Conservation (phyloP, 2,113 vertebrate species). For the Pollimyrus isidori region DNA sequence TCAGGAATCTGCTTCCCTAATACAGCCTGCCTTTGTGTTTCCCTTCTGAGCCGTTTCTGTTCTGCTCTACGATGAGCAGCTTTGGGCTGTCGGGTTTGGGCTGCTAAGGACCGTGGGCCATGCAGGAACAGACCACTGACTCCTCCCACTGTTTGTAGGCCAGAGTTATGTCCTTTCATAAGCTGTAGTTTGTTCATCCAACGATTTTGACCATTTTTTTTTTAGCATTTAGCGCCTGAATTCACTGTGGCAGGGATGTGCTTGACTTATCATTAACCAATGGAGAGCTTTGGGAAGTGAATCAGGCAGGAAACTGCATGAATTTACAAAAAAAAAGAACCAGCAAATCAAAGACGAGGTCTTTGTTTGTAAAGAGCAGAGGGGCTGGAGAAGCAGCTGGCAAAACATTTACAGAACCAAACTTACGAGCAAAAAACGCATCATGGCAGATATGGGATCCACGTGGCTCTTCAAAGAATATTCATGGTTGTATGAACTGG, state of each 20-base stretch:
- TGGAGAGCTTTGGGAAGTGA: neutral
- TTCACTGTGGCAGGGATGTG: neutral
- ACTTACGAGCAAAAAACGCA: neutral
- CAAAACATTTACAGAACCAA: neutral
- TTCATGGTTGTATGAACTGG: neutral
- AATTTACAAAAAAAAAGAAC: neutral
- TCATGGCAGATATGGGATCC: neutral
- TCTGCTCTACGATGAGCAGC: neutral
- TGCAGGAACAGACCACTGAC: neutral
- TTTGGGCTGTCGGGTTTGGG: neutral
- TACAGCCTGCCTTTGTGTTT: neutral
- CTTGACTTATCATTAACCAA: neutral
- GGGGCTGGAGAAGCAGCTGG: neutral
- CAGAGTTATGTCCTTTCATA: neutral
- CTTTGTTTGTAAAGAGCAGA: neutral
- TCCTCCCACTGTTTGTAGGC: neutral
- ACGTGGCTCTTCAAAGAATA: neutral
- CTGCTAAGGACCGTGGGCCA: neutral
- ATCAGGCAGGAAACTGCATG: neutral
- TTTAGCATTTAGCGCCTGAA: neutral
- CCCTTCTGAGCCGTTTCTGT: neutral
- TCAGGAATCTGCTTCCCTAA: neutral
- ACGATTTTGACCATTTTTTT: neutral
- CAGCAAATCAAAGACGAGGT: neutral
- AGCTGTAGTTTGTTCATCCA: neutral